A percentile compares a stretch with the other conserved stretches of the same genome.
Evolutionary conservation across 1,140 invertebrate genomes (phyloP).

Genomic region (Eupristina koningsbergeri): DNA sequence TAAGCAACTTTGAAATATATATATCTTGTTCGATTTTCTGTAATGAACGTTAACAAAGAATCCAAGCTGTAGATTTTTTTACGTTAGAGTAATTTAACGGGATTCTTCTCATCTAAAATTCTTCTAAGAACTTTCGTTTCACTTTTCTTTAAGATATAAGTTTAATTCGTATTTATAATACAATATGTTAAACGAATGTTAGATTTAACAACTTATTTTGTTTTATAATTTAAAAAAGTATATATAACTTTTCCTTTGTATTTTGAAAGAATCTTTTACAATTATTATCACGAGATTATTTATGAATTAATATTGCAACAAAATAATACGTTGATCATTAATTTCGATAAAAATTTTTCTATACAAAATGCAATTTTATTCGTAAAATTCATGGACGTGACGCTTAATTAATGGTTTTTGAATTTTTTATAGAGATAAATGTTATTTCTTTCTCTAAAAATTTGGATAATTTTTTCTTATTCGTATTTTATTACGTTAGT

Average conservation of each 20-base stretch:
- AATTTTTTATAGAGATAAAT: neutral
- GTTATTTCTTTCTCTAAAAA: neutral
- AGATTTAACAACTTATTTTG: no score
- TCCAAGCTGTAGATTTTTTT: neutral
- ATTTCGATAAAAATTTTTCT: no score
- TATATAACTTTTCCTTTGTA: no score
- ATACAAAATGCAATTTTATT: neutral
- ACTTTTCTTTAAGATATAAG: no score
- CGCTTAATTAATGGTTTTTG: neutral
- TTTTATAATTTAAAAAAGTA: no score
- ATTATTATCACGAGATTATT: no score
- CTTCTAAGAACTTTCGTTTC: no score
- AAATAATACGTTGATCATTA: neutral
- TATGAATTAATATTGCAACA: neutral
- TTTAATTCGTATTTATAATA: no score
- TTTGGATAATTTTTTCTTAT: no score
- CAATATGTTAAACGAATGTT: no score
- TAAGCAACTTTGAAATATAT: neutral
- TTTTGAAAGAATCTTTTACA: no score
- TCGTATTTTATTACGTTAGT: neutral
- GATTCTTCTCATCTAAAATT: neutral
- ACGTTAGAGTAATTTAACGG: neutral
- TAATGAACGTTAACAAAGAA: neutral
- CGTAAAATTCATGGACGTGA: neutral
- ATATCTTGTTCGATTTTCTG: slow-evolving; percentile 28